Evolutionary conservation across 1,140 invertebrate genomes (phyloP).

Genomic region (Gryllus bimaculatus): DNA sequence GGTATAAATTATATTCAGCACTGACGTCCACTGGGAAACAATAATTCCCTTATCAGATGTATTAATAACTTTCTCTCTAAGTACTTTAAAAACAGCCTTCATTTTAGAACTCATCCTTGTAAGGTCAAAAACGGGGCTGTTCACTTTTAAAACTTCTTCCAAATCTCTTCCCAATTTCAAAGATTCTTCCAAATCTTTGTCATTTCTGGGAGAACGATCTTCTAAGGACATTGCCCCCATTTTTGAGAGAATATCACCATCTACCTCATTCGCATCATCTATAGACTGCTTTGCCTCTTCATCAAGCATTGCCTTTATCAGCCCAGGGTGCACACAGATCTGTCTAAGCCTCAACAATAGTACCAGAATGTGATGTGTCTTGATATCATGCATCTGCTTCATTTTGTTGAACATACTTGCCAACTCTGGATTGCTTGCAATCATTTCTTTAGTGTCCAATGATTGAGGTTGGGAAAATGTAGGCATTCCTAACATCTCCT

Average conservation of each 20-base stretch:
- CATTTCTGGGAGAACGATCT: too few species aligned
- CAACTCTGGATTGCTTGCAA: slow-evolving; percentile 17
- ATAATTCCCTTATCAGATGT: slow-evolving; percentile 63
- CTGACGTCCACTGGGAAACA: slow-evolving; percentile 79
- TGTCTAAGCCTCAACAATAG: slow-evolving; percentile 75
- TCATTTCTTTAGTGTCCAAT: background rate
- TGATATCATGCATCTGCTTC: slow-evolving; percentile 36
- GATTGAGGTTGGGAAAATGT: background rate
- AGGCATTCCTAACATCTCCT: slow-evolving; percentile 30
- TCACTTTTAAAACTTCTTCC: slow-evolving; percentile 1
- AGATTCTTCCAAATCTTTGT: too few species aligned
- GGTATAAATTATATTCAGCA: slow-evolving; percentile 55
- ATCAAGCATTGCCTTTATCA: slow-evolving; percentile 43
- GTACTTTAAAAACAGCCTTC: slow-evolving; percentile 17
- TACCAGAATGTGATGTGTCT: slow-evolving; percentile 68
- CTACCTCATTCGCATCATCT: too few species aligned
- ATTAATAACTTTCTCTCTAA: slow-evolving; percentile 40
- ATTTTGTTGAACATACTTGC: slow-evolving; percentile 48
- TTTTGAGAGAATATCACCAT: too few species aligned
- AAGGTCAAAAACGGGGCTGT: slow-evolving; percentile 59
- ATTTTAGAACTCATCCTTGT: slow-evolving; percentile 49
- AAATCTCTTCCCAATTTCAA: too few species aligned
- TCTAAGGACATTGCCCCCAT: too few species aligned
- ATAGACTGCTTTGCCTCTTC: background rate
- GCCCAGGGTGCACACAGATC: slow-evolving; percentile 76